Base-by-base conservation (phyloP, 2,888 invertebrate genomes). In the Nomada flava region DNA sequence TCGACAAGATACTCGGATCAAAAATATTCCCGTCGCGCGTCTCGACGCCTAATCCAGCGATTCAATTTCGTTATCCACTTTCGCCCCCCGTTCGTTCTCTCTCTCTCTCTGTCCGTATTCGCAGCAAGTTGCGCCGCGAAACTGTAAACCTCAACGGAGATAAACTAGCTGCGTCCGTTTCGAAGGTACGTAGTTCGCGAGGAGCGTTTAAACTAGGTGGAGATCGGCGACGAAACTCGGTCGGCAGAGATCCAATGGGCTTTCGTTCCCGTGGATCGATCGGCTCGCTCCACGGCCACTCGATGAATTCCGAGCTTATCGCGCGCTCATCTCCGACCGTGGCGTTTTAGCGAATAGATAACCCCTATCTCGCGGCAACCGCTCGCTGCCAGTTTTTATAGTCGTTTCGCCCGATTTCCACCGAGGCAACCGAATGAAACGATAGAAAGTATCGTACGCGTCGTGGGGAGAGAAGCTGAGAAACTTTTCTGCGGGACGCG, bases 21-120 rank as follows among this genome's bases (percentile, higher is more conserved):
- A 26, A 55, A 62, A n/a, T 55, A 63, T 75, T 23, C 62, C 26
- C 20, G 29, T 55, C 75, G 29, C 53, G 62, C 44, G 60, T 62
- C 47, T 9, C 23, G 2, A 18, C 36, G 69, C 47, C 62, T 55
- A 36, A 76, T 62, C 62, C 68, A 44, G n/a, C 69, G 52, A 70
- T 69, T 62, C 53, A 70, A 70, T 75, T 75, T 70, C 75, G 62
- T 75, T 62, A 62, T 20, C 53, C 15, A 60, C 44, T 44, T 69
- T 52, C 15, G 1, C 52, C 18, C 13, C 13, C 2, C 55, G 36
- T 23, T 44, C 23, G 36, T 36, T 11, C 47, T 5, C 36, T 36
- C 36, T 7, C 47, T 13, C 47, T 2, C 47, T 3, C 15, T 13
- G 4, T 11, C 47, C 15, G 15, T 47, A 15, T 15, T 47, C 47